Evolutionary conservation across 2,888 invertebrate species (phyloP), one percentile per base, ranked within the genome.

Genomic region (Drosophila falleni): DNA sequence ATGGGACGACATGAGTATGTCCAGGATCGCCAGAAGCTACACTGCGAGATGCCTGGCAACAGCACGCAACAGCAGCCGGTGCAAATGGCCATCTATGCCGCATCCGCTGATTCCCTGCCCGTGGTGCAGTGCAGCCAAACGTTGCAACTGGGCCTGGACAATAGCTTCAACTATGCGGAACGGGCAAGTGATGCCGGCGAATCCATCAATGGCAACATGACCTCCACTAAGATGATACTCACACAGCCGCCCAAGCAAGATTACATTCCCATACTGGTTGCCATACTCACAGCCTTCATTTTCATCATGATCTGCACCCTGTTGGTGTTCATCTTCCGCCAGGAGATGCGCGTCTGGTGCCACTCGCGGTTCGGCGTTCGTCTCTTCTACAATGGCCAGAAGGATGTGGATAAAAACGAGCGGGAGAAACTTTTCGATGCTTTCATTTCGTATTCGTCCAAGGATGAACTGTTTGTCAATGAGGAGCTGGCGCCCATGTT

Each of bases 391-490:
- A 92, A 91, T 33, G 95, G 95, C 35, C 90, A 91, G 65, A 95
- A 95, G 73, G 96, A 96, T 88, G 96, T 97, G 89, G 97, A 97
- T 87, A 96, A 96, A 92, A 95, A 95, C 88, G 96, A 96, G 92
- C 96, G 96, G 92, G 97, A 97, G 93, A 96, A 97, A 89, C 94
- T 97, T 53, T 98, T 97, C 93, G 99, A 99, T 93, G 98, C 98
- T 67, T 99, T 98, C 93, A 96, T 99, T 78, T 97, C 97, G 89
- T 99, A 99, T 93, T 97, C 97, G 90, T 96, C 97, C 66, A 97
- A 97, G 92, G 98, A 98, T 93, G 97, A 98, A 91, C 95, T 95
- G 31, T 98, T 98, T 92, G 97, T 98, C 31, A 96, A 96, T 79
- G 96, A 98, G 92, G 96, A 97, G 91, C 93, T 98, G 87, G 97